phyloP scores from a whole-genome alignment of 2,113 vertebrate genomes.

The Mormyrus lacerda region DNA sequence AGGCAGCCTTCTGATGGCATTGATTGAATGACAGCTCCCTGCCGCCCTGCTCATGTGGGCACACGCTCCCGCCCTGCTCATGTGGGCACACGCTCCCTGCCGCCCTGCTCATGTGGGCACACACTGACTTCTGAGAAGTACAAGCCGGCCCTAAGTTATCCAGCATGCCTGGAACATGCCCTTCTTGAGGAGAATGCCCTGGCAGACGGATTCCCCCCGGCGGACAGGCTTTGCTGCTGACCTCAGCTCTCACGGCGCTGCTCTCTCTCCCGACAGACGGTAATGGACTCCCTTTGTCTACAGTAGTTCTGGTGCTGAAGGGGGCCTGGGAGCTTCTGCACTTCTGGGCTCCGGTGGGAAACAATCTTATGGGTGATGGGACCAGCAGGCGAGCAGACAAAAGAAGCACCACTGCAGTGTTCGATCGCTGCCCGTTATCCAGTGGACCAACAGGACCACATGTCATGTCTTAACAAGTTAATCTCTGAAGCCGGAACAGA shows the following conservation, averaged over 20 bases:
- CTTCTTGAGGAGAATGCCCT: neutral
- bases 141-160: neutral
- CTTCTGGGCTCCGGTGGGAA: neutral
- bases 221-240: neutral
- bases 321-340: neutral
- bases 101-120: neutral
- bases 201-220: neutral
- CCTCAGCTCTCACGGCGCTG: neutral
- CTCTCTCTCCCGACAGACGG: neutral
- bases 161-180: neutral
- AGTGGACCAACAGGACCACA: too few relatives aligned
- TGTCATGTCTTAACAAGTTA: too few relatives aligned
- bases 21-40: neutral
- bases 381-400: neutral
- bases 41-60: neutral
- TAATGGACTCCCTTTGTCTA: neutral
- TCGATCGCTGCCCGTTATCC: neutral
- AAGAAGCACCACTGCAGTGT: neutral
- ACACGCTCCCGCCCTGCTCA: neutral
- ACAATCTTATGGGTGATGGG: neutral
- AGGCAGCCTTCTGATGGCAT: conserved; percentile 24
- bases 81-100: neutral
- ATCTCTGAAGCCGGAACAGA: too few relatives aligned
- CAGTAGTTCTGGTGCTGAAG: neutral
- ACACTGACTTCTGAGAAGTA: too few relatives aligned